Percentiles rank a stretch among this genome's conserved stretches.
These are phyloP conservation scores for Danaus melanippus DNA, from an alignment of 1,140 invertebrate species.

Conservation along the genomic window DNA sequence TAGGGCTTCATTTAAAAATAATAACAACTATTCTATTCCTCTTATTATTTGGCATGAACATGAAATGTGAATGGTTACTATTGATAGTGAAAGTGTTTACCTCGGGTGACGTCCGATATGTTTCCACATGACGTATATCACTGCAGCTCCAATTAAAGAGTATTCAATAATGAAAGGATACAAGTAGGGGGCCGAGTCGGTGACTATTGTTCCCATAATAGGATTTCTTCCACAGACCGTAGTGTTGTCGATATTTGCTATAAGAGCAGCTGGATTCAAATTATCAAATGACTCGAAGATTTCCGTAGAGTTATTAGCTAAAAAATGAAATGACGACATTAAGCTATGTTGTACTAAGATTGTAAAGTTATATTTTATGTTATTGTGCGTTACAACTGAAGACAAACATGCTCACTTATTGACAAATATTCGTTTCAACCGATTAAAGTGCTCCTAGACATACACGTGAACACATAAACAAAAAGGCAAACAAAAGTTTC, in stretches of 20 bases:
- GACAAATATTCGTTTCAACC: not conserved
- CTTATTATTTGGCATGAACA: not conserved
- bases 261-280: slow-evolving; percentile 75
- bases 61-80: slow-evolving; percentile 3
- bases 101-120: slow-evolving; percentile 90
- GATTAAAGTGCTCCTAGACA: slow-evolving; percentile 30
- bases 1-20: not conserved
- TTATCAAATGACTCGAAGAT: slow-evolving; percentile 75
- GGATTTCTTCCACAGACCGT: slow-evolving; percentile 84
- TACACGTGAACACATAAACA: slow-evolving; percentile 33
- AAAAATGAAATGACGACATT: slow-evolving; percentile 24
- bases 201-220: slow-evolving; percentile 94
- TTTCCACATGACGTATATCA: slow-evolving; percentile 98
- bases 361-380: slow-evolving; percentile 1
- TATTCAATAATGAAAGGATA: slow-evolving; percentile 98
- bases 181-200: slow-evolving; percentile 92
- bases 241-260: slow-evolving; percentile 72
- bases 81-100: slow-evolving; percentile 42
- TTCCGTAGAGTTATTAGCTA: slow-evolving; percentile 71
- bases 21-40: not conserved
- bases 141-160: slow-evolving; percentile 95
- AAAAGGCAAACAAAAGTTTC: slow-evolving; percentile 56
- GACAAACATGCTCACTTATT: slow-evolving; percentile 15
- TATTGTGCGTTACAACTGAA: slow-evolving; percentile 12
- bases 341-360: not conserved